Evolutionary conservation across 2,888 invertebrate genomes (phyloP).

Genomic region (Hymenopus coronatus): DNA sequence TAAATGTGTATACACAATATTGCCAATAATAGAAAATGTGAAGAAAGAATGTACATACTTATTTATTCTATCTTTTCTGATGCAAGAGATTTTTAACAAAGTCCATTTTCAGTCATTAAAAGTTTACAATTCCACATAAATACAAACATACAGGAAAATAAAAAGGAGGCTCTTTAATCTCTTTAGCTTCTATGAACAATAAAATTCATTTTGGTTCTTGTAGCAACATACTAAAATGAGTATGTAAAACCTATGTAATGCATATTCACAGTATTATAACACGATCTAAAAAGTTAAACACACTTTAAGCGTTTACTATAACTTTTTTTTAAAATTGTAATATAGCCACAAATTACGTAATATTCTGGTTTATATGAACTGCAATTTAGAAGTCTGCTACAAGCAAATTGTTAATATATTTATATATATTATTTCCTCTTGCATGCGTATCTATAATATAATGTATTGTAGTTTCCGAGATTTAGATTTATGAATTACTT

Average conservation of each 20-base stretch:
- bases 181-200: not conserved
- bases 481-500: not conserved
- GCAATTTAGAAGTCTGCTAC: constrained; percentile 8
- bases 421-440: not conserved
- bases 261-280: constrained; percentile 20
- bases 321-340: constrained; percentile 5
- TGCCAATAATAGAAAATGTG: not conserved
- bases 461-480: not conserved
- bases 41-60: not conserved
- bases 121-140: constrained; percentile 25
- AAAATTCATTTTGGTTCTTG: constrained; percentile 1
- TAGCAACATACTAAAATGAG: constrained; percentile 18
- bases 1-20: not conserved
- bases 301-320: constrained; percentile 23
- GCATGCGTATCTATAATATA: constrained; percentile 15
- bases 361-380: not conserved
- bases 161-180: not conserved
- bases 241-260: constrained; percentile 24
- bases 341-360: constrained; percentile 18
- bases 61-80: not conserved
- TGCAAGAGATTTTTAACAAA: constrained; percentile 15
- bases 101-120: constrained; percentile 18
- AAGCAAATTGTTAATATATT: constrained; percentile 12
- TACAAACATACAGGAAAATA: constrained; percentile 28
- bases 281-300: constrained; percentile 19